Percentiles rank a stretch among this genome's conserved stretches.
Conservation (phyloP, 2,113 vertebrate species). For the human (Homo sapiens) region DNA sequence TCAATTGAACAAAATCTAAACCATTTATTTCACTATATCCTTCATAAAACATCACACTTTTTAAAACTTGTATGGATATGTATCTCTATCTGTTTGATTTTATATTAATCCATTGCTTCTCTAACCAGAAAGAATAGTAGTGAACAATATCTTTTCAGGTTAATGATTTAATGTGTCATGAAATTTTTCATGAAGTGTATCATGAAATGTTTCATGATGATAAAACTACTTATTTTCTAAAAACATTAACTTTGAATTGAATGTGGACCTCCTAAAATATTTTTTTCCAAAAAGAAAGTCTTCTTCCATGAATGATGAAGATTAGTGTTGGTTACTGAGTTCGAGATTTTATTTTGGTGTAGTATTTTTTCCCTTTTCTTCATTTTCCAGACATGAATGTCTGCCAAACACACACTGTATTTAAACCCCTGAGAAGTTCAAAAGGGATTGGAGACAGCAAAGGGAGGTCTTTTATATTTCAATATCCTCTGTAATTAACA, state of each 20-base stretch:
- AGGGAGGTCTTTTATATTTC: conserved; percentile 74
- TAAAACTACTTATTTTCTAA: conserved; percentile 7
- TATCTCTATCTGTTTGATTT: neutral
- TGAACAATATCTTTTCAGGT: neutral
- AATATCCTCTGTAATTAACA: conserved; percentile 76
- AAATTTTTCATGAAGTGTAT: neutral
- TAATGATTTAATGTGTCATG: neutral
- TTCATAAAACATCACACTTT: neutral
- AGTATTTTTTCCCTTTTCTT: conserved; percentile 61
- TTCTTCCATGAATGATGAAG: conserved; percentile 7
- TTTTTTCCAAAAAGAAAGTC: neutral
- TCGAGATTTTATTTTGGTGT: conserved; percentile 29
- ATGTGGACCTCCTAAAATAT: neutral
- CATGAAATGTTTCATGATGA: neutral
- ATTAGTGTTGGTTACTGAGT: conserved; percentile 18
- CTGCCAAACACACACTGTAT: conserved; percentile 65
- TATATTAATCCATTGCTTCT: neutral
- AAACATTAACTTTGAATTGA: conserved; percentile 21
- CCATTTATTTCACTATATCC: neutral
- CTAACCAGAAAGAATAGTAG: neutral
- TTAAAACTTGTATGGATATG: neutral
- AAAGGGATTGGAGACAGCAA: conserved; percentile 65
- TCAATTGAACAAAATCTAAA: conserved; percentile 6
- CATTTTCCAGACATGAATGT: conserved; percentile 65
- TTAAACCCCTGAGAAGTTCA: conserved; percentile 74